Evolutionary conservation across 2,797 vertebrate species (phyloP).

Genomic region (Brachymystax lenok): DNA sequence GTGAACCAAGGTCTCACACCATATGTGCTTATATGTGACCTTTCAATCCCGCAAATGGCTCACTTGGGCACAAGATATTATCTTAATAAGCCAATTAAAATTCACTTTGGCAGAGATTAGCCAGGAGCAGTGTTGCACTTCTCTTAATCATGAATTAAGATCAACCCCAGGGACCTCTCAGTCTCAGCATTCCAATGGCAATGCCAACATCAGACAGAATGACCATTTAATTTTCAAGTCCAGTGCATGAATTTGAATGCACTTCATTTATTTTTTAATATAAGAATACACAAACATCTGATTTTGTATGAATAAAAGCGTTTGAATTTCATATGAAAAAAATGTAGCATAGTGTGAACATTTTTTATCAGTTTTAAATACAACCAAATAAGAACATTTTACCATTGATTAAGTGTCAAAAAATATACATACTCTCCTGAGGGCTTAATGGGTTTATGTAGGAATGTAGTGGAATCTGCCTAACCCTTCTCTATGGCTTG

Average conservation of each 20-base stretch:
- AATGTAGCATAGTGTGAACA: not conserved
- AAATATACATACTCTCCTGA: not conserved
- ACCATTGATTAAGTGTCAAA: not conserved
- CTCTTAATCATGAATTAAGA: constrained; percentile 23
- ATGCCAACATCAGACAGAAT: no score
- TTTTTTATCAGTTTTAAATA: not conserved
- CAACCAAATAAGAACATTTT: not conserved
- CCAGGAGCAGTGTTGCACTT: constrained; percentile 20
- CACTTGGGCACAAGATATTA: constrained; percentile 14
- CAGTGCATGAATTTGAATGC: no score
- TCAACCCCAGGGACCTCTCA: not conserved
- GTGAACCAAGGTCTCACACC: constrained; percentile 3
- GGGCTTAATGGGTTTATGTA: not conserved
- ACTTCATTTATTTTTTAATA: not conserved
- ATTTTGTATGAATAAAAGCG: not conserved
- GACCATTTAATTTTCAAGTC: no score
- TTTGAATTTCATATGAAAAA: not conserved
- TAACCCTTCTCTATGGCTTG: not conserved
- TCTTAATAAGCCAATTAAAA: constrained; percentile 37
- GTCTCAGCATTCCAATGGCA: not conserved
- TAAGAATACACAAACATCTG: not conserved
- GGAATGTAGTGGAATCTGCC: not conserved
- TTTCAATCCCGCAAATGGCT: constrained; percentile 6
- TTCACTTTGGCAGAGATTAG: constrained; percentile 32
- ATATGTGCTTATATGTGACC: not conserved